Percentiles rank a stretch among this genome's conserved stretches.
Evolutionary conservation across 2,113 vertebrate genomes (phyloP).

Genomic region (Calonectris borealis): DNA sequence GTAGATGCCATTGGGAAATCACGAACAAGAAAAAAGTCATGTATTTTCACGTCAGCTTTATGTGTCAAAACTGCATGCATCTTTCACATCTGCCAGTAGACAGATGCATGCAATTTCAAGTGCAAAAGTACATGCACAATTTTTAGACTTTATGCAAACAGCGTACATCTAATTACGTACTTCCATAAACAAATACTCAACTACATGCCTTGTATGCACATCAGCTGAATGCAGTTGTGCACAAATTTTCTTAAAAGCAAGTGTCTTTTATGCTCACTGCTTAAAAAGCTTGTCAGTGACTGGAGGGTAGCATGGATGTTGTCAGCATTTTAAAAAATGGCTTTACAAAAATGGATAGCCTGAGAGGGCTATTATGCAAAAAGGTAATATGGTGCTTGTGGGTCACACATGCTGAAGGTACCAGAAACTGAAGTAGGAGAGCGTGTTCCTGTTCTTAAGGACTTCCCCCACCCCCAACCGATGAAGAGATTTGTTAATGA

Average conservation of each 20-base stretch:
- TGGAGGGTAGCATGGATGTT: not conserved
- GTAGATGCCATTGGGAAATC: not conserved
- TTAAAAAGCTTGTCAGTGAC: not conserved
- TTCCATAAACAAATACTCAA: constrained; percentile 26
- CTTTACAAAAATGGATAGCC: not conserved
- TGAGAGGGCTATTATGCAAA: constrained; percentile 1
- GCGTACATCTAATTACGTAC: not conserved
- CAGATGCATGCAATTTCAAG: not conserved
- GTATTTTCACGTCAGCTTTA: not conserved
- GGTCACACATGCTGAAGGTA: constrained; percentile 27
- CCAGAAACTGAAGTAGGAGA: constrained; percentile 11
- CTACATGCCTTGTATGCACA: not conserved
- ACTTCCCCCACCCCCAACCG: not conserved
- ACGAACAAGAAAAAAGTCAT: not conserved
- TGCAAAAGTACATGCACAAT: not conserved
- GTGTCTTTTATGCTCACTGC: not conserved
- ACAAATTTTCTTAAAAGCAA: not conserved
- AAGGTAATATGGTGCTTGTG: constrained; percentile 20
- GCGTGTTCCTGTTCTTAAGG: constrained; percentile 11
- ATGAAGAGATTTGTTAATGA: constrained; percentile 58
- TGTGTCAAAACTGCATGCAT: not conserved
- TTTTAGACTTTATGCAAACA: constrained; percentile 15
- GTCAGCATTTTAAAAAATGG: not conserved
- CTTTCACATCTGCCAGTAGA: not conserved
- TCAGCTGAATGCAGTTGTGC: not conserved